phyloP scores from a whole-genome alignment of 2,888 invertebrate species.

The Mimumesa dahlbomi region DNA sequence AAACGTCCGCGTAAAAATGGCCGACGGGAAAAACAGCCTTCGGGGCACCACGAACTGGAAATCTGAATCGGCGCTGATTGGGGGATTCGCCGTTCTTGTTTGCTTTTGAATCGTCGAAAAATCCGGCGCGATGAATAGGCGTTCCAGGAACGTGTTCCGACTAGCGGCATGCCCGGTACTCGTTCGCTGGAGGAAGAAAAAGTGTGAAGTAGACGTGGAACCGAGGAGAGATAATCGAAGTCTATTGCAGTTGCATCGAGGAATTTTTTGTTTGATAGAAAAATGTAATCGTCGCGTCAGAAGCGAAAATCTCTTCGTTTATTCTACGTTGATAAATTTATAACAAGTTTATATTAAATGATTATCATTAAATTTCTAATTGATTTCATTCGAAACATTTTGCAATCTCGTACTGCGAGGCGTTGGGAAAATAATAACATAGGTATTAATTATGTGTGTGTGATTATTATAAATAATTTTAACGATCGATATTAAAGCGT shows the following conservation, averaged over 20 bases:
- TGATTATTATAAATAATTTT: no score
- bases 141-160: slow-evolving; percentile 72
- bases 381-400: no score
- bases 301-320: neutral
- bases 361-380: no score
- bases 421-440: no score
- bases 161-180: slow-evolving; percentile 54
- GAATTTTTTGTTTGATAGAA: slow-evolving; percentile 10
- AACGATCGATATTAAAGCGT: no score
- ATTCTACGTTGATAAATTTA: no score
- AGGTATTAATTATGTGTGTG: no score
- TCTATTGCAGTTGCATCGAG: slow-evolving; percentile 30
- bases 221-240: slow-evolving; percentile 46
- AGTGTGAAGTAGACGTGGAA: slow-evolving; percentile 43
- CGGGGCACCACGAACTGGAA: slow-evolving; percentile 50
- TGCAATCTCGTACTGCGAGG: no score
- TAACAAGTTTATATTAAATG: no score
- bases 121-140: slow-evolving; percentile 74
- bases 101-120: slow-evolving; percentile 67
- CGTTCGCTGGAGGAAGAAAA: slow-evolving; percentile 46
- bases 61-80: slow-evolving; percentile 65
- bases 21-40: slow-evolving; percentile 51
- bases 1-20: slow-evolving; percentile 47
- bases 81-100: slow-evolving; percentile 67
- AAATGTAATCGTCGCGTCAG: slow-evolving; percentile 4